Percentiles rank a stretch among this genome's conserved stretches.
These are phyloP conservation scores for Pseudochirops cupreus DNA, from an alignment of 2,797 vertebrate genomes.

Conservation along the genomic window DNA sequence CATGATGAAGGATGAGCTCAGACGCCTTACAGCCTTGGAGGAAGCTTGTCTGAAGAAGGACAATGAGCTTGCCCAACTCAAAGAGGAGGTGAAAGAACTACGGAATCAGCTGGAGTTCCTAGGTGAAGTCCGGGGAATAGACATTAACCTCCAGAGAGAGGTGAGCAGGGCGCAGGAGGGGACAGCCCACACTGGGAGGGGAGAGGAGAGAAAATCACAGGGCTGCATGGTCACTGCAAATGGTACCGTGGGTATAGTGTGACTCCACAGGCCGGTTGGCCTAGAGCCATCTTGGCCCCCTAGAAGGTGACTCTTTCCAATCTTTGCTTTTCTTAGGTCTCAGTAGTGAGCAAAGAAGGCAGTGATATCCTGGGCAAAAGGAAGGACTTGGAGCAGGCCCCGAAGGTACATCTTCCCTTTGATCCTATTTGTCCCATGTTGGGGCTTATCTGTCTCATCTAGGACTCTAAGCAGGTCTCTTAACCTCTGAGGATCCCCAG, in stretches of 20 bases:
- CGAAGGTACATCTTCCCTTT: not conserved
- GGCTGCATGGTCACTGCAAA: not conserved
- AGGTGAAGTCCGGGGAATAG: accelerated
- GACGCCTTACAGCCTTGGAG: constrained; percentile 62
- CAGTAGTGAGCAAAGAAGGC: accelerated
- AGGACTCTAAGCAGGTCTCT: not conserved
- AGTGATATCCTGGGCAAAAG: accelerated
- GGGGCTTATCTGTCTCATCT: not conserved
- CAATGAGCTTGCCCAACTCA: constrained; percentile 62
- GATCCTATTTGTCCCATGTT: not conserved
- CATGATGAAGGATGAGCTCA: constrained; percentile 67
- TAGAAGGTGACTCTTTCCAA: too few species aligned
- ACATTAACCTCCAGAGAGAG: accelerated
- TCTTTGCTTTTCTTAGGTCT: accelerated
- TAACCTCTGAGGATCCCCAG: not conserved
- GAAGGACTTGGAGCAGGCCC: accelerated
- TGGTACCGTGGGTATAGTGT: accelerated
- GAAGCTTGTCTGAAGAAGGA: constrained; percentile 67
- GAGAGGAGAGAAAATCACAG: not conserved
- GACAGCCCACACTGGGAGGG: not conserved
- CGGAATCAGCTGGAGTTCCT: constrained; percentile 54
- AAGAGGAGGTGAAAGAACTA: constrained; percentile 70
- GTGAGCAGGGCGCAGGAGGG: constrained; percentile 6
- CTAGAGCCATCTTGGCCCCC: not conserved
- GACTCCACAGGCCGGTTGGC: accelerated